phyloP scores from a whole-genome alignment of 2,113 vertebrate species.

The Meleagris gallopavo region DNA sequence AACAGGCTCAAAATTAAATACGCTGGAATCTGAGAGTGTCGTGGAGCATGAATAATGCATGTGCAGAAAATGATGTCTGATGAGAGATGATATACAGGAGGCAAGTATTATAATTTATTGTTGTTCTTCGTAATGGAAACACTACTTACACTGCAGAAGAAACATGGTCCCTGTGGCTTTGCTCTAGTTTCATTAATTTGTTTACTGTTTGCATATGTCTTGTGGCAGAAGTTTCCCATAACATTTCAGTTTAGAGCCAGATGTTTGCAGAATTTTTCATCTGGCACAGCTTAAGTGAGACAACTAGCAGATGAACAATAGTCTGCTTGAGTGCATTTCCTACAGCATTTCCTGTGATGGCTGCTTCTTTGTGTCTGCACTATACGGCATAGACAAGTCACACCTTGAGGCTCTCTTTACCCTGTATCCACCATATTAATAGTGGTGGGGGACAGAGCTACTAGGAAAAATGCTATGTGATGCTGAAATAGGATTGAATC shows the following conservation, averaged over 20 bases:
- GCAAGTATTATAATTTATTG: background rate
- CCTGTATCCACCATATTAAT: background rate
- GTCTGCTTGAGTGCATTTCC: background rate
- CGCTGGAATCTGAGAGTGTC: background rate
- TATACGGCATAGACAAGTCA: background rate
- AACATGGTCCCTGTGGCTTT: background rate
- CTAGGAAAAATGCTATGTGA: background rate
- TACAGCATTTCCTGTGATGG: background rate
- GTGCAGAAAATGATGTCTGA: background rate
- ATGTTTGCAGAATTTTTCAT: background rate
- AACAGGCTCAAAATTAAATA: background rate
- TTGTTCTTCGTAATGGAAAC: background rate
- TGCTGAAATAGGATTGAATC: background rate
- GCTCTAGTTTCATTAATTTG: background rate
- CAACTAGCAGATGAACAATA: background rate
- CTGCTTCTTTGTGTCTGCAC: background rate
- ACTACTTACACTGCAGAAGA: background rate
- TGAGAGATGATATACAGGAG: background rate
- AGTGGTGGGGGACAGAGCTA: background rate
- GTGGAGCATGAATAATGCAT: slow-evolving; percentile 33
- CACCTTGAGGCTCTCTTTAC: background rate
- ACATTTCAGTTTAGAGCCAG: background rate
- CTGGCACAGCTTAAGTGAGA: background rate
- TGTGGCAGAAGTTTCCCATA: background rate
- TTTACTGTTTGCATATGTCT: background rate